A percentile compares a stretch with the other conserved stretches of the same genome.
phyloP scores from a whole-genome alignment of 2,888 invertebrate species.

The Ophion slaviceki region DNA sequence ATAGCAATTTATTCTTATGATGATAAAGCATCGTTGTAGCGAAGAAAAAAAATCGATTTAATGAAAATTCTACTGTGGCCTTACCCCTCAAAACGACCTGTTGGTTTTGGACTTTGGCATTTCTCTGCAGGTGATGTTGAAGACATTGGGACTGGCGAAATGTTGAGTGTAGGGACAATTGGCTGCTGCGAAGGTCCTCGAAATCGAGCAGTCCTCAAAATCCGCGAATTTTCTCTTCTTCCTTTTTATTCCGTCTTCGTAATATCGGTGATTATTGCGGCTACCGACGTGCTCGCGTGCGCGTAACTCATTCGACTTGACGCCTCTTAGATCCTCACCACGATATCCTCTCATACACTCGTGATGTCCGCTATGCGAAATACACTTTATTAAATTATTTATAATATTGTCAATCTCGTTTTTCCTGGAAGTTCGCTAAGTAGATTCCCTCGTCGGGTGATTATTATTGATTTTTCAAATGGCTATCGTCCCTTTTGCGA shows the following conservation, averaged over 20 bases:
- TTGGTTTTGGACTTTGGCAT: no score
- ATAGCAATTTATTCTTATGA: no score
- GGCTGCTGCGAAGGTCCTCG: no score
- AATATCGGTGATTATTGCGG: slow-evolving; percentile 55
- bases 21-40: no score
- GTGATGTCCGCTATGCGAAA: slow-evolving; percentile 31
- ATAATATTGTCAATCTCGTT: slow-evolving; percentile 29
- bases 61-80: no score
- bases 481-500: slow-evolving; percentile 5
- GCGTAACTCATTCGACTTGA: slow-evolving; percentile 58
- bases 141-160: no score
- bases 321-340: slow-evolving; percentile 51
- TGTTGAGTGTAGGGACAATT: no score
- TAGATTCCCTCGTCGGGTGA: slow-evolving; percentile 19
- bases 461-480: slow-evolving; percentile 1
- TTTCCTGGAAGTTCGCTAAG: slow-evolving; percentile 13
- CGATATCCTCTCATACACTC: slow-evolving; percentile 36
- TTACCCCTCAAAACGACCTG: no score
- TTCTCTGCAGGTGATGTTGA: no score
- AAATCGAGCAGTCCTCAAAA: not conserved
- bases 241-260: slow-evolving; percentile 15
- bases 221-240: not conserved
- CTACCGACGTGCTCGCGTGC: slow-evolving; percentile 58
- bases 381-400: slow-evolving; percentile 50
- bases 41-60: no score